Conservation (phyloP, 2,888 invertebrate species). For the Tetragonisca angustula region DNA sequence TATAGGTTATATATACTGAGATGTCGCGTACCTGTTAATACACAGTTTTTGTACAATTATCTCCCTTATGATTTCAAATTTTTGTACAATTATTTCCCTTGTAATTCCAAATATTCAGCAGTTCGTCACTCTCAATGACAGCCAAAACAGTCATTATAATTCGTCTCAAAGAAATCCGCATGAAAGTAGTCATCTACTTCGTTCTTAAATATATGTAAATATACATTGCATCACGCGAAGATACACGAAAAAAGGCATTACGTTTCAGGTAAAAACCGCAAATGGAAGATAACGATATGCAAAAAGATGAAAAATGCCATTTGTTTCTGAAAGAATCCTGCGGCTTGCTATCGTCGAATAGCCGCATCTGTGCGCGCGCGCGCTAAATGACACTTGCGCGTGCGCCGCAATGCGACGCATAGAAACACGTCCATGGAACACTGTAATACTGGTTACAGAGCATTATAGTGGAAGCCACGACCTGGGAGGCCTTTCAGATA, state of each 20-base stretch:
- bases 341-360: neutral
- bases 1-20: too few relatives aligned
- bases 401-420: constrained; percentile 8
- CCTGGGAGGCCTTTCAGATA: constrained; percentile 68
- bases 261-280: neutral
- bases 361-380: constrained; percentile 5
- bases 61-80: too few relatives aligned
- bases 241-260: neutral
- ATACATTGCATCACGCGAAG: too few relatives aligned
- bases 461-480: constrained; percentile 54
- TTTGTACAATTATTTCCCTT: too few relatives aligned
- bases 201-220: neutral
- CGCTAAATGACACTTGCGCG: constrained; percentile 40
- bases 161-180: too few relatives aligned
- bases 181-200: neutral
- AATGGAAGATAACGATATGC: neutral
- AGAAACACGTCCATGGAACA: constrained; percentile 21
- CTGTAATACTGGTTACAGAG: constrained; percentile 51
- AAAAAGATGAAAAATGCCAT: neutral
- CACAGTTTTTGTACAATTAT: too few relatives aligned
- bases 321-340: constrained; percentile 7
- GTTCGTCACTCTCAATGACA: too few relatives aligned
- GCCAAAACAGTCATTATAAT: too few relatives aligned
- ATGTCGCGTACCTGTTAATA: too few relatives aligned
- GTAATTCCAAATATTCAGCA: too few relatives aligned